A percentile compares a stretch with the other conserved stretches of the same genome.
Evolutionary conservation across 2,888 invertebrate species (phyloP).

Genomic region (Dinocampus coccinellae): DNA sequence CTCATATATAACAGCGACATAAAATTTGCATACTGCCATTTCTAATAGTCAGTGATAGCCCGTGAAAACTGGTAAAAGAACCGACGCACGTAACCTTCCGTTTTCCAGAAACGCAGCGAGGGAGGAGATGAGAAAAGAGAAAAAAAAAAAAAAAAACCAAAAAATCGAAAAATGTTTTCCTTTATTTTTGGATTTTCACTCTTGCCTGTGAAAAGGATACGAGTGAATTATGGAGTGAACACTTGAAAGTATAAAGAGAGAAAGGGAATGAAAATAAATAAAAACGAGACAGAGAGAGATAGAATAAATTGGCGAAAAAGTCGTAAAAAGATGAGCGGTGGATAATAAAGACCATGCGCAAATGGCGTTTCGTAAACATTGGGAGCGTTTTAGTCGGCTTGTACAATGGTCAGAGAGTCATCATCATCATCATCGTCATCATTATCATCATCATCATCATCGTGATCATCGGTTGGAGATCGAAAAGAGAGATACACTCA

Average conservation of each 20-base stretch:
- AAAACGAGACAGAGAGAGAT: slow-evolving; percentile 14
- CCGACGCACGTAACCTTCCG: slow-evolving; percentile 38
- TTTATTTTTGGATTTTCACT: neutral
- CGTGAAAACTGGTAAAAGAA: slow-evolving; percentile 34
- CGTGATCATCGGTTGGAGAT: slow-evolving; percentile 13
- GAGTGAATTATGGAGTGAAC: neutral
- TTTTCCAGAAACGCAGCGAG: neutral
- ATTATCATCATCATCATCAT: slow-evolving; percentile 10
- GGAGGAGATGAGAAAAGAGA: neutral
- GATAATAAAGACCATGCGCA: slow-evolving; percentile 12
- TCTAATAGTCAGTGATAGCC: slow-evolving; percentile 64
- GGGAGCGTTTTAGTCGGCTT: slow-evolving; percentile 4
- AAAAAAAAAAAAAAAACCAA: neutral
- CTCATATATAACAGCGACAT: slow-evolving; percentile 40
- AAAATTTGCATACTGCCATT: slow-evolving; percentile 64
- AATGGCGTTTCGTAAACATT: slow-evolving; percentile 22
- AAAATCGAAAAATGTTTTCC: neutral
- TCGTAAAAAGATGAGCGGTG: slow-evolving; percentile 4
- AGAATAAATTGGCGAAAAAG: slow-evolving; percentile 21
- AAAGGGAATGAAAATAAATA: neutral
- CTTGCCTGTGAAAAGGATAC: neutral
- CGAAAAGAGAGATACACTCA: slow-evolving; percentile 11
- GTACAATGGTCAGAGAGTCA: slow-evolving; percentile 15
- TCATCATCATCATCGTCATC: slow-evolving; percentile 15
- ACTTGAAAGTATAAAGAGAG: neutral